Conservation (phyloP, 1,140 invertebrate species). For the Archivesica marissinica region DNA sequence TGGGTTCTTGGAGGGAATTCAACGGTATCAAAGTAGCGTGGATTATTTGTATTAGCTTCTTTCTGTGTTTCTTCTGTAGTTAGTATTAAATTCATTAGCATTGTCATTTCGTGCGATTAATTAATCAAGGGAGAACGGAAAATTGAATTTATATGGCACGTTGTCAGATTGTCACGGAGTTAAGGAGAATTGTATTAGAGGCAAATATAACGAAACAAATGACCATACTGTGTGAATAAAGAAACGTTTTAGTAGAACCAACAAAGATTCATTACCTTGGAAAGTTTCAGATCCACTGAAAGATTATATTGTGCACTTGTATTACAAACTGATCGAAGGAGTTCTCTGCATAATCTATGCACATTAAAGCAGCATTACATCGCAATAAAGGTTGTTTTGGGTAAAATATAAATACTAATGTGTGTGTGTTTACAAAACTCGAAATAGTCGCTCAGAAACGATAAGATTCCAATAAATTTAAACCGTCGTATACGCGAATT, state of each 20-base stretch:
- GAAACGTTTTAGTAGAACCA: background rate
- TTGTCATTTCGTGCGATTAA: constrained; percentile 60
- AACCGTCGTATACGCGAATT: too few species aligned
- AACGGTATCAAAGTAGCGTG: background rate
- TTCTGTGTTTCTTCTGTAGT: constrained; percentile 9
- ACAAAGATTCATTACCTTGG: too few species aligned
- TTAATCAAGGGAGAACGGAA: constrained; percentile 52
- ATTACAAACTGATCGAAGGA: too few species aligned
- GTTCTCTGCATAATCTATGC: too few species aligned
- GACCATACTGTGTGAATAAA: constrained; percentile 8
- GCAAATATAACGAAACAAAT: constrained; percentile 35
- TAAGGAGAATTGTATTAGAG: constrained; percentile 54
- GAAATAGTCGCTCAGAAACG: too few species aligned
- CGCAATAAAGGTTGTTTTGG: too few species aligned
- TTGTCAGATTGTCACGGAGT: constrained; percentile 30
- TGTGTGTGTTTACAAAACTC: too few species aligned
- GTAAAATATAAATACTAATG: too few species aligned
- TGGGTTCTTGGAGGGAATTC: background rate
- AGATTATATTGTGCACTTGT: too few species aligned
- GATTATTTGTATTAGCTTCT: constrained; percentile 6
- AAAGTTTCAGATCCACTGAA: too few species aligned
- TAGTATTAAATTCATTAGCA: constrained; percentile 61
- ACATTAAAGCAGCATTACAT: too few species aligned
- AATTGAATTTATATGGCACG: constrained; percentile 60
- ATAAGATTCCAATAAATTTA: too few species aligned